These are phyloP conservation scores for Caenorhabditis sp. DNA, from an alignment of 2,888 invertebrate genomes.

Conservation along the genomic window DNA sequence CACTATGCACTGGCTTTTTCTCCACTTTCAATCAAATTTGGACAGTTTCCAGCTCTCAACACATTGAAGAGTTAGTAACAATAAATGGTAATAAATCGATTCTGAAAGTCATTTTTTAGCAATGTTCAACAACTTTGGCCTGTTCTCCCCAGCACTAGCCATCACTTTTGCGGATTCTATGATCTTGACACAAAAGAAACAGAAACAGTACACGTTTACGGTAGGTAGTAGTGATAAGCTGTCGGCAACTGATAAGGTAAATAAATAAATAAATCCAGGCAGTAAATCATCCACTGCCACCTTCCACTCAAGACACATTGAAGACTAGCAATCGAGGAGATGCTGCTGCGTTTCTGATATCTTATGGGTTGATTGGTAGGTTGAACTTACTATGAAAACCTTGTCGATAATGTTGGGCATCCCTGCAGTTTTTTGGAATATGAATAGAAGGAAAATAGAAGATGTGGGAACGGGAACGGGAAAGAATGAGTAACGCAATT, in stretches of 20 bases:
- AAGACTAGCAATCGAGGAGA: conserved; percentile 63
- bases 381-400: too few species aligned
- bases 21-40: not conserved
- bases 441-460: too few species aligned
- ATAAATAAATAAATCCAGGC: conserved; percentile 44
- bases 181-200: conserved; percentile 39
- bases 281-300: conserved; percentile 75
- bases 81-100: not conserved
- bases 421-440: too few species aligned
- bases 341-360: conserved; percentile 45
- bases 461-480: too few species aligned
- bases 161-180: conserved; percentile 73
- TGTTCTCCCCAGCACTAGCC: conserved; percentile 71
- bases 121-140: conserved; percentile 76
- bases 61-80: conserved; percentile 30
- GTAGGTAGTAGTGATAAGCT: conserved; percentile 11
- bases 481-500: too few species aligned
- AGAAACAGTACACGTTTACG: conserved; percentile 55
- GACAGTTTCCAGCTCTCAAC: not conserved
- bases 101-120: conserved; percentile 13
- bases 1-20: conserved; percentile 73
- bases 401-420: too few species aligned
- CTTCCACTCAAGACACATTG: conserved; percentile 71
- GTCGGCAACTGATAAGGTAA: not conserved
- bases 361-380: conserved; percentile 60